These are phyloP conservation scores for Meriones psammophilus DNA, from an alignment of 2,797 vertebrate species.

Conservation along the genomic window DNA sequence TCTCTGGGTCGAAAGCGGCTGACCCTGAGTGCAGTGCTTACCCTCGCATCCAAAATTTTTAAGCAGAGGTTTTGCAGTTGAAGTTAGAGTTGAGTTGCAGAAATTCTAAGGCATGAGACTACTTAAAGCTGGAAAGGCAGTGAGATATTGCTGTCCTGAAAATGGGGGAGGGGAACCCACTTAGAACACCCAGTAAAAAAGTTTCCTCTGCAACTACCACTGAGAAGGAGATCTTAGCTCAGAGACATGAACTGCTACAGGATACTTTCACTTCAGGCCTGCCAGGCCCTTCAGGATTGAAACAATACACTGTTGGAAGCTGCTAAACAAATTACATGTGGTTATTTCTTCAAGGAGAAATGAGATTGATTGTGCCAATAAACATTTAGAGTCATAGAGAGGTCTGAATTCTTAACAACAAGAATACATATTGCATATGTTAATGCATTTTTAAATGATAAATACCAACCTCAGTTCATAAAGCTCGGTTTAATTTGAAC, in stretches of 20 bases:
- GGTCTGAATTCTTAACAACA: conserved; percentile 7
- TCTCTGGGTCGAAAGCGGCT: no score
- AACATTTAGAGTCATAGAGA: not conserved
- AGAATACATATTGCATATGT: not conserved
- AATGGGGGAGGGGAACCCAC: accelerated
- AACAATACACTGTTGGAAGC: not conserved
- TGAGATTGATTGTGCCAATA: not conserved
- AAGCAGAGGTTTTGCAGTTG: not conserved
- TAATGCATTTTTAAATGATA: not conserved
- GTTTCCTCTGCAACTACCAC: accelerated
- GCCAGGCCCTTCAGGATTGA: not conserved
- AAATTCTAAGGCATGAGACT: not conserved
- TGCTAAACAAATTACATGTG: not conserved
- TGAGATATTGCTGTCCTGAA: no score
- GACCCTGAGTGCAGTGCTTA: no score
- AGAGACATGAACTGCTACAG: not conserved
- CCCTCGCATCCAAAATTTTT: no score
- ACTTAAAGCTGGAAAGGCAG: not conserved
- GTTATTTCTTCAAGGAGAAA: conserved; percentile 1
- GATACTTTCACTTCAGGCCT: not conserved
- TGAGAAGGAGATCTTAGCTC: not conserved
- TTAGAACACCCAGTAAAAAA: accelerated
- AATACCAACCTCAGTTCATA: not conserved
- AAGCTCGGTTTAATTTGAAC: not conserved
- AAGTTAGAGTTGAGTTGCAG: not conserved